These are phyloP conservation scores for Marronus borbonicus DNA, from an alignment of 2,888 invertebrate genomes.

Conservation along the genomic window DNA sequence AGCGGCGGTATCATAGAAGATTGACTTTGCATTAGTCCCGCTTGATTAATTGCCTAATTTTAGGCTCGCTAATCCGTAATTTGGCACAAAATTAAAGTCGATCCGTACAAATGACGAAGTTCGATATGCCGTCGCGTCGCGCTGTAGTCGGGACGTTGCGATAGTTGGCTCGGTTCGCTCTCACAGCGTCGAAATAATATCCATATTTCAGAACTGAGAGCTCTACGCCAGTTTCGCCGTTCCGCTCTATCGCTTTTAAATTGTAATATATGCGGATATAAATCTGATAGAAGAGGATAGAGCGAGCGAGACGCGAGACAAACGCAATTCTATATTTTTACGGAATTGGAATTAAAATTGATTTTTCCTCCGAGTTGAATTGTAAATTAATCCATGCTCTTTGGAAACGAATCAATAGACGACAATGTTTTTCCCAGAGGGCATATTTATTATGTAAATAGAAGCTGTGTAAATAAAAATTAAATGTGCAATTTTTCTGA, in stretches of 20 bases:
- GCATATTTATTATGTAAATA: too few species aligned
- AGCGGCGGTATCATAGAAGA: slow-evolving; percentile 19
- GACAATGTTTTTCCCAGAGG: too few species aligned
- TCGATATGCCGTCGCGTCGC: background rate
- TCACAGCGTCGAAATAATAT: slow-evolving; percentile 29
- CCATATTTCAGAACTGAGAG: slow-evolving; percentile 36
- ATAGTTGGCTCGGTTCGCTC: background rate
- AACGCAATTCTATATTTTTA: slow-evolving; percentile 4
- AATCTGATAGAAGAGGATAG: slow-evolving; percentile 10
- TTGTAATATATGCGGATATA: slow-evolving; percentile 41
- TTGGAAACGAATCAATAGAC: too few species aligned
- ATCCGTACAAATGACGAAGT: slow-evolving; percentile 46
- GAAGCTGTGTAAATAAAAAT: too few species aligned
- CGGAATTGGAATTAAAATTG: background rate
- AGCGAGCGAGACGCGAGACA: background rate
- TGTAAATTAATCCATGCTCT: background rate
- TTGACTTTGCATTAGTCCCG: slow-evolving; percentile 51
- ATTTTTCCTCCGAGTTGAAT: background rate
- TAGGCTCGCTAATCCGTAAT: slow-evolving; percentile 49
- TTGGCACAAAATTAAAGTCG: slow-evolving; percentile 51
- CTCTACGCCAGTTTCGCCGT: slow-evolving; percentile 13
- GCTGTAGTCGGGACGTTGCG: background rate
- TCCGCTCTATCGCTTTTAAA: slow-evolving; percentile 38
- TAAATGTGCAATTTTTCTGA: too few species aligned
- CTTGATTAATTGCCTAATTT: slow-evolving; percentile 52